These are phyloP conservation scores for Rhabdornis inornatus DNA, from an alignment of 2,113 vertebrate species.

Conservation along the genomic window DNA sequence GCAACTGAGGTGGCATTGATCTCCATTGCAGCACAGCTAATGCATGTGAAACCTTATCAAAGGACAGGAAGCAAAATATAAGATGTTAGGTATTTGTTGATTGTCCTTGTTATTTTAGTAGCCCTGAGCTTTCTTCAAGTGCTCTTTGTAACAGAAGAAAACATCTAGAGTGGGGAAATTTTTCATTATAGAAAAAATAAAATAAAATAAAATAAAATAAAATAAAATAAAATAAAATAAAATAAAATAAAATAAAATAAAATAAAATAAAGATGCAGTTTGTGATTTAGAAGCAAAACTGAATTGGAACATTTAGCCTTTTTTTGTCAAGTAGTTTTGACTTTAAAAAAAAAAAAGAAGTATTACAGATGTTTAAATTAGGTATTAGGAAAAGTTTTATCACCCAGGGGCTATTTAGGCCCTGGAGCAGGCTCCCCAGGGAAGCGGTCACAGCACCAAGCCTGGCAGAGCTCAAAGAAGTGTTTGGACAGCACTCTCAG, in stretches of 20 bases:
- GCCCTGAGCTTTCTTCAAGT: neutral
- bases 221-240: too few species aligned
- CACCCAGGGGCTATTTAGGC: fast-evolving
- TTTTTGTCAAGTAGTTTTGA: neutral
- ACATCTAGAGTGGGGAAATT: neutral
- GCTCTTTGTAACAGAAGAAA: neutral
- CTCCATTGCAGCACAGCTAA: neutral
- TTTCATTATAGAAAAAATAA: neutral
- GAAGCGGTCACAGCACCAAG: neutral
- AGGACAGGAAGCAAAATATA: neutral
- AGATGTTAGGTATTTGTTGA: neutral
- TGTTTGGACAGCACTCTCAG: fast-evolving
- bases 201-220: neutral
- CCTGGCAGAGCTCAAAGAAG: neutral
- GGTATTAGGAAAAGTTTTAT: neutral
- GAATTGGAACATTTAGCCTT: neutral
- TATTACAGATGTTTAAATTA: fast-evolving
- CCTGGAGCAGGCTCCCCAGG: too few species aligned
- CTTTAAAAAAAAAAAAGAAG: fast-evolving
- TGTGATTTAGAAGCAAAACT: neutral
- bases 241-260: too few species aligned
- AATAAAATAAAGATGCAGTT: fast-evolving
- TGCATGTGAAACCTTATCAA: neutral
- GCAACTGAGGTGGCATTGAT: neutral
- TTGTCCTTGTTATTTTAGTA: neutral